Conservation (phyloP, 2,888 invertebrate species). For the Ophion ellenae region DNA sequence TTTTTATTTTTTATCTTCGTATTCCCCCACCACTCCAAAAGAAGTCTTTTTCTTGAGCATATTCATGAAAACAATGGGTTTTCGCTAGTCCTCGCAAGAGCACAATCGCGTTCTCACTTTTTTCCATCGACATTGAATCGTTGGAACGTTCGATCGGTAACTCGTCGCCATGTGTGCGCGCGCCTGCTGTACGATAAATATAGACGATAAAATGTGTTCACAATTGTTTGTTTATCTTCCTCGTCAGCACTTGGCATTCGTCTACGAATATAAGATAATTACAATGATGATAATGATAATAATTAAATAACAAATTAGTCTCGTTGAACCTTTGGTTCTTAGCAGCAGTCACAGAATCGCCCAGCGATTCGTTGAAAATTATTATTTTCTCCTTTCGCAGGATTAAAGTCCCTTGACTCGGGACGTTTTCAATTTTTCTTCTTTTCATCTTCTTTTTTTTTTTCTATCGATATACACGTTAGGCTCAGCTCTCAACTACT, state of each 20-base stretch:
- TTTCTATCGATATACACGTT: slow-evolving; percentile 50
- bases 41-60: slow-evolving; percentile 60
- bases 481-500: slow-evolving; percentile 72
- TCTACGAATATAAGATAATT: slow-evolving; percentile 36
- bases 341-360: slow-evolving; percentile 69
- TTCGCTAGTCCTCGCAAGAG: slow-evolving; percentile 40
- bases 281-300: slow-evolving; percentile 51
- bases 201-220: slow-evolving; percentile 41
- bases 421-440: slow-evolving; percentile 8
- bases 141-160: slow-evolving; percentile 52
- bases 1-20: slow-evolving; percentile 7
- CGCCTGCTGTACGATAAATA: not conserved
- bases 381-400: slow-evolving; percentile 40
- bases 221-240: slow-evolving; percentile 12
- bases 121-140: slow-evolving; percentile 59
- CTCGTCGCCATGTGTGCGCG: slow-evolving; percentile 18
- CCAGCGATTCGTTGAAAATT: slow-evolving; percentile 66
- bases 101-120: slow-evolving; percentile 28
- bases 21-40: slow-evolving; percentile 6
- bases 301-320: slow-evolving; percentile 67
- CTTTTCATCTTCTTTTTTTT: slow-evolving; percentile 6
- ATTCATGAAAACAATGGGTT: slow-evolving; percentile 55
- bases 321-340: slow-evolving; percentile 68
- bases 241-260: slow-evolving; percentile 30
- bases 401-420: slow-evolving; percentile 14